phyloP scores from a whole-genome alignment of 2,113 vertebrate species.

The Trematomus loennbergii region DNA sequence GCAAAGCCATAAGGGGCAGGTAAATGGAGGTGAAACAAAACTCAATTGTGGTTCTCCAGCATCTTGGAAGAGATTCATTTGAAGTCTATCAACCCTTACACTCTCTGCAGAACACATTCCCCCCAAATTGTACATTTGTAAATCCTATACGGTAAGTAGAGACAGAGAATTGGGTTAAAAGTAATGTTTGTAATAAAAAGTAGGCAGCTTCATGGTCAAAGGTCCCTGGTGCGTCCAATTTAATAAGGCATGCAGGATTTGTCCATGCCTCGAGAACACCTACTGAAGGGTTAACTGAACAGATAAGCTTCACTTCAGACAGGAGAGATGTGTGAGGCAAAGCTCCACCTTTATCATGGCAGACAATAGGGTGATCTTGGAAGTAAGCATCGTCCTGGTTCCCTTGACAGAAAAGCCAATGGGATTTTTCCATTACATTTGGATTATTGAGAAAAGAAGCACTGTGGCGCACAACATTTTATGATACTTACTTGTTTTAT shows the following conservation, averaged over 20 bases:
- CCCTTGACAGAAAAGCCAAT: too few species aligned
- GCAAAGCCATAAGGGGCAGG: slow-evolving; percentile 49
- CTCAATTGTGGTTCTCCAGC: slow-evolving; percentile 32
- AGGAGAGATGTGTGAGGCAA: background rate
- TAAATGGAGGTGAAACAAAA: slow-evolving; percentile 59
- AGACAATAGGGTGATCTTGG: background rate
- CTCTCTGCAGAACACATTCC: slow-evolving; percentile 14
- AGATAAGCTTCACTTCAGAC: background rate
- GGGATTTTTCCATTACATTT: too few species aligned
- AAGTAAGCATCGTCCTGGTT: too few species aligned
- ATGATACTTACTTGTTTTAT: too few species aligned
- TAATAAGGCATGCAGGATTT: slow-evolving; percentile 24
- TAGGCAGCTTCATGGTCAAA: slow-evolving; percentile 5
- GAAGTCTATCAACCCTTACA: slow-evolving; percentile 26
- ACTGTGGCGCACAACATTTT: too few species aligned
- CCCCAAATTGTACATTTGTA: slow-evolving; percentile 2
- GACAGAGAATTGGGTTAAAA: background rate
- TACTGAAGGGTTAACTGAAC: slow-evolving; percentile 1
- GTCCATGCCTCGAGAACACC: slow-evolving; percentile 3
- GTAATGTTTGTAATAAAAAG: slow-evolving; percentile 16
- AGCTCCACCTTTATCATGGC: background rate
- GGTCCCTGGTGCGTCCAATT: slow-evolving; percentile 10
- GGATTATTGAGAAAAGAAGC: too few species aligned
- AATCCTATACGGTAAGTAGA: background rate
- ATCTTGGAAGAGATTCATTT: slow-evolving; percentile 42